phyloP scores from a whole-genome alignment of 2,797 vertebrate species.

The Crocodylus rhombifer region DNA sequence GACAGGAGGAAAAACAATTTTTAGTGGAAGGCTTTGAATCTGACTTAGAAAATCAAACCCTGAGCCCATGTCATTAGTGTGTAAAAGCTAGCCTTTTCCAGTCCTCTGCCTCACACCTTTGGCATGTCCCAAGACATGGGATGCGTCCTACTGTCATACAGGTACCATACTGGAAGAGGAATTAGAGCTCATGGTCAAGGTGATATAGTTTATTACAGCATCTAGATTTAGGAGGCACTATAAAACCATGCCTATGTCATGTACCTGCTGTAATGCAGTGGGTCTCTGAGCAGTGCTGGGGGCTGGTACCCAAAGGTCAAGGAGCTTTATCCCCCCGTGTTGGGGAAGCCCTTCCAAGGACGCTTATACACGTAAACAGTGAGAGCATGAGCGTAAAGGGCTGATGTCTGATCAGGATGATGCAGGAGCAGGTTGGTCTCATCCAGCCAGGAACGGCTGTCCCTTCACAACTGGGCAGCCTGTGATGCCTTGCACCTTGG shows the following conservation, averaged over 20 bases:
- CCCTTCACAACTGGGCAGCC: too few relatives aligned
- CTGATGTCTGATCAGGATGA: neutral
- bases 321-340: neutral
- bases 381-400: neutral
- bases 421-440: neutral
- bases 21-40: neutral
- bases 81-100: neutral
- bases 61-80: fast-evolving
- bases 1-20: neutral
- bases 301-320: neutral
- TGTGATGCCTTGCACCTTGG: neutral
- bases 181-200: neutral
- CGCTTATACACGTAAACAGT: neutral
- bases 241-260: neutral
- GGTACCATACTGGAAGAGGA: too few relatives aligned
- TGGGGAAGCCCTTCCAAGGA: neutral
- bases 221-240: fast-evolving
- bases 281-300: neutral
- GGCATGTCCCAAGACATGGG: neutral
- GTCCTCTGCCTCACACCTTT: neutral
- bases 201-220: too few relatives aligned
- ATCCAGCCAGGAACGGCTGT: neutral
- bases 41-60: neutral
- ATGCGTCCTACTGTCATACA: too few relatives aligned
- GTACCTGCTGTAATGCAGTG: too few relatives aligned